Evolutionary conservation across 2,888 invertebrate species (phyloP).

Genomic region (Neocrepidodera transversa): DNA sequence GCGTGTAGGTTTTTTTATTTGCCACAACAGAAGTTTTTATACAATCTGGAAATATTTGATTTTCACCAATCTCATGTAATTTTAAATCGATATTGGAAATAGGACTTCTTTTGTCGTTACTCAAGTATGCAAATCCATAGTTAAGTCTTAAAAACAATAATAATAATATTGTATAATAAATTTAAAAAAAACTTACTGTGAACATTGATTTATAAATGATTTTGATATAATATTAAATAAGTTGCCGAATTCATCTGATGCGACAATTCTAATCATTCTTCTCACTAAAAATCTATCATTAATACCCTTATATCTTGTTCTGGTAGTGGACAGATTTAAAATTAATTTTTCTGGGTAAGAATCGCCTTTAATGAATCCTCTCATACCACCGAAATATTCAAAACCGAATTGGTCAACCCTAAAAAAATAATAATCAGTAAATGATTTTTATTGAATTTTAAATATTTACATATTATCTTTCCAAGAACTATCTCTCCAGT

Average conservation of each 20-base stretch:
- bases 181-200: slow-evolving; percentile 63
- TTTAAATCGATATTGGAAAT: slow-evolving; percentile 60
- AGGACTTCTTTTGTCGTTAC: slow-evolving; percentile 57
- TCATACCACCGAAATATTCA: slow-evolving; percentile 70
- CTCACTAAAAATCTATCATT: slow-evolving; percentile 45
- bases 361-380: slow-evolving; percentile 65
- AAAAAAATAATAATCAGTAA: no score
- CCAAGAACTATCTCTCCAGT: slow-evolving; percentile 68
- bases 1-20: slow-evolving; percentile 37
- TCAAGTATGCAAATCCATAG: slow-evolving; percentile 64
- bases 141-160: slow-evolving; percentile 59
- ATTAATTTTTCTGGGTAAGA: slow-evolving; percentile 57
- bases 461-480: slow-evolving; percentile 63
- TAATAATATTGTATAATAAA: not conserved
- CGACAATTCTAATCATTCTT: slow-evolving; percentile 50
- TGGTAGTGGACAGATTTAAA: slow-evolving; percentile 63
- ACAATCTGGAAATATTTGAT: slow-evolving; percentile 59
- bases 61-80: slow-evolving; percentile 62
- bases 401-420: slow-evolving; percentile 60
- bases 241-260: slow-evolving; percentile 64
- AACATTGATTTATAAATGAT: slow-evolving; percentile 63
- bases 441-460: no score
- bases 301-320: slow-evolving; percentile 47
- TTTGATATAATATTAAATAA: slow-evolving; percentile 64
- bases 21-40: slow-evolving; percentile 60